Evolutionary conservation across 1,140 invertebrate species (phyloP), one percentile per base, ranked within the genome.

Genomic region (Charaxes varanes): DNA sequence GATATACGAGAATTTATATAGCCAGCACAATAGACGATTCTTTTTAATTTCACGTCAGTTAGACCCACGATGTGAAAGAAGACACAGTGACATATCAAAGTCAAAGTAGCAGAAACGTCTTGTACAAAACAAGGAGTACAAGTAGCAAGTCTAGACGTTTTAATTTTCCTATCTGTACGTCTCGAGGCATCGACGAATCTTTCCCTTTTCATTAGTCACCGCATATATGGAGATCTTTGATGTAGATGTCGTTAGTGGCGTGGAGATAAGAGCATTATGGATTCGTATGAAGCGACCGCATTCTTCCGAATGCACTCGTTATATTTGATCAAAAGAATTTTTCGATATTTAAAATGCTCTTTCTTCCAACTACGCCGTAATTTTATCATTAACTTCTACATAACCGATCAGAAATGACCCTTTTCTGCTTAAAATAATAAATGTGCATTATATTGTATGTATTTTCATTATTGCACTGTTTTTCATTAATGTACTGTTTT

Each of bases 101-200:
- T 40, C 27, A 40, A 40, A 40, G 15, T 6, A 26, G 22, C 6
- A 27, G 27, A 6, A 14, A 30, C 27, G 19, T 38, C 27, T 37
- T 37, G 15, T 38, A 38, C 18, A 56, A 54, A 66, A 59, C 66
- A 69, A 69, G 69, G 69, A 60, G 53, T 53, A 50, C 18, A 68
- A 58, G 38, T 36, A 23, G 37, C 50, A 54, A n/a, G 69, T 77
- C 72, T 77, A 77, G 72, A 77, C 72, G 52, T 72, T 76, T 73
- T 71, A 77, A 73, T 77, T 73, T 73, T 77, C 68, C 68, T 72
- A 76, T 72, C 64, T 53, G 26, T 54, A 52, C 58, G 53, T 56
- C 53, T 68, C 55, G 47, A 28, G 37, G 33, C 53, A 63, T 74
- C 53, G 52, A 48, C 45, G 56, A 59, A 72, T 69, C 57, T 51